These are phyloP conservation scores for Ictalurus punctatus DNA, from an alignment of 2,113 vertebrate species.

Conservation along the genomic window DNA sequence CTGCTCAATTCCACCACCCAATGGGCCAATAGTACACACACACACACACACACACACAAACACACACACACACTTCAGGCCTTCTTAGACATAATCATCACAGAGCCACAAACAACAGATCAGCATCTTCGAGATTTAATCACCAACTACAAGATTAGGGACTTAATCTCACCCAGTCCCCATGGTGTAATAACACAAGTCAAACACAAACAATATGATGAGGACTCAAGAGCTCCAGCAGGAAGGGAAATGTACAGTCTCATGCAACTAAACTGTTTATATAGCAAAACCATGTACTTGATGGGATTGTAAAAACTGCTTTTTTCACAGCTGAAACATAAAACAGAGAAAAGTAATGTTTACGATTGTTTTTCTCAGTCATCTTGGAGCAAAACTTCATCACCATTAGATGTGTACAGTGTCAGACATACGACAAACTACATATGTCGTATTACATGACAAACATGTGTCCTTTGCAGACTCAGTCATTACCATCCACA, in stretches of 20 bases:
- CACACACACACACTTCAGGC: constrained; percentile 20
- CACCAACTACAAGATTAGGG: constrained; percentile 62
- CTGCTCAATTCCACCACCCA: constrained; percentile 65
- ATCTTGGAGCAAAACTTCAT: not conserved
- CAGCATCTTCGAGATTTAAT: constrained; percentile 64
- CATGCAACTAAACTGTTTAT: constrained; percentile 54
- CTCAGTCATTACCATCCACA: not conserved
- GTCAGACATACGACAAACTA: not conserved
- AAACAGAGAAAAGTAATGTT: not conserved
- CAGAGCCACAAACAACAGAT: constrained; percentile 47
- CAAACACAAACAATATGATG: constrained; percentile 62
- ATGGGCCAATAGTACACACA: constrained; percentile 56
- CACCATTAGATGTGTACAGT: not conserved
- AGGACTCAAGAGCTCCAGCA: constrained; percentile 38
- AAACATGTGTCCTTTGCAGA: not conserved
- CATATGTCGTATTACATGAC: not conserved
- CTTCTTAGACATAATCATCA: constrained; percentile 63
- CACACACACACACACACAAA: constrained; percentile 35
- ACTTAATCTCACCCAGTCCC: constrained; percentile 66
- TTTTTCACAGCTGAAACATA: constrained; percentile 62
- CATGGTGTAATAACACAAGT: constrained; percentile 60
- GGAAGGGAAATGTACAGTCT: constrained; percentile 58
- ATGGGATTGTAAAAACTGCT: constrained; percentile 63
- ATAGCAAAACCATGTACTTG: constrained; percentile 52
- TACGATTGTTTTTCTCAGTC: not conserved